A percentile compares a stretch with the other conserved stretches of the same genome.
These are phyloP conservation scores for Steinernema carpocapsae DNA, from an alignment of 2,888 invertebrate genomes.

Conservation along the genomic window DNA sequence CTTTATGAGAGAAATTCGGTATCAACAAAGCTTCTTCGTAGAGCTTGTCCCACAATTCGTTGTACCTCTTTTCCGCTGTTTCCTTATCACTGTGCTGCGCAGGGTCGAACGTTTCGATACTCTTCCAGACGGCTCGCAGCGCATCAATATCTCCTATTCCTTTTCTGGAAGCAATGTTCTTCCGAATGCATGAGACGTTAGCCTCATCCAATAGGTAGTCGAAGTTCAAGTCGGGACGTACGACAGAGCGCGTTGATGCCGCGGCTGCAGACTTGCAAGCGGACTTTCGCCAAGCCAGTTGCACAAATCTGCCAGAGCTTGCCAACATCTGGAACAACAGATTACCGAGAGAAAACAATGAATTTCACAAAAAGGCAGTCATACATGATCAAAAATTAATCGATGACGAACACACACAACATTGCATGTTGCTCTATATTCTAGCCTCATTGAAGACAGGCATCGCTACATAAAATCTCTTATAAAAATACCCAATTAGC, in stretches of 20 bases:
- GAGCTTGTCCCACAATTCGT: constrained; percentile 56
- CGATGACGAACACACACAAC: too few relatives aligned
- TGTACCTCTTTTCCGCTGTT: constrained; percentile 48
- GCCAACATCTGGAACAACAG: not conserved
- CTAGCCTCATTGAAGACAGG: too few relatives aligned
- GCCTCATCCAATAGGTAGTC: constrained; percentile 62
- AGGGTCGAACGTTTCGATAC: constrained; percentile 50
- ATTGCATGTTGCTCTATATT: too few relatives aligned
- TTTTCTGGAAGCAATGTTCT: constrained; percentile 53
- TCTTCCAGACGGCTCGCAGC: constrained; percentile 54
- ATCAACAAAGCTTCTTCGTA: constrained; percentile 57
- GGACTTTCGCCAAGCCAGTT: not conserved
- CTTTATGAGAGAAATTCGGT: constrained; percentile 59
- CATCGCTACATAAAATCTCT: too few relatives aligned
- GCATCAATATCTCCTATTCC: constrained; percentile 63
- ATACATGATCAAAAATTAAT: too few relatives aligned
- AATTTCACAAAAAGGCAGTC: too few relatives aligned
- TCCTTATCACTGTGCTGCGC: constrained; percentile 39
- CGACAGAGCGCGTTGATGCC: constrained; percentile 14
- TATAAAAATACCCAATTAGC: too few relatives aligned
- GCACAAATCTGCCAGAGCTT: not conserved
- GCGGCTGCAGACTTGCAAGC: not conserved
- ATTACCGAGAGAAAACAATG: not conserved
- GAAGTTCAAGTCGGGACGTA: constrained; percentile 64
- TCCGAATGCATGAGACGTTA: constrained; percentile 42